Evolutionary conservation across 2,888 invertebrate genomes (phyloP).

Genomic region (Miltochrista miniata): DNA sequence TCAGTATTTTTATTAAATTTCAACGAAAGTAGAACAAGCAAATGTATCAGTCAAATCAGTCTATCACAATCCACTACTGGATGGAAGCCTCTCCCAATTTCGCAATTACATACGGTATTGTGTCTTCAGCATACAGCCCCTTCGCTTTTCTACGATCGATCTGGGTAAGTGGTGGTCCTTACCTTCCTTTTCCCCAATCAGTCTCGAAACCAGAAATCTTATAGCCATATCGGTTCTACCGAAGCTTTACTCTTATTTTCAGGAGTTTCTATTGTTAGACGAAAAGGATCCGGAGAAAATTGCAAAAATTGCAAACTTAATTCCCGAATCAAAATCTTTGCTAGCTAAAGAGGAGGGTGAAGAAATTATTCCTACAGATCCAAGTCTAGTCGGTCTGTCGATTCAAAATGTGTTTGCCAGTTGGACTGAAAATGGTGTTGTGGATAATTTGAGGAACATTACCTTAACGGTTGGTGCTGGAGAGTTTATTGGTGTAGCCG

Average conservation of each 20-base stretch:
- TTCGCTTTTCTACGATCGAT: no score
- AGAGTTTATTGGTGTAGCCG: conserved; percentile 87
- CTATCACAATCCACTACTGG: no score
- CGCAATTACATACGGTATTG: no score
- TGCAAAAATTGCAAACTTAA: conserved; percentile 15
- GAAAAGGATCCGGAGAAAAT: conserved; percentile 55
- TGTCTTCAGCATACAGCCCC: no score
- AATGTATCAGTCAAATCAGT: no score
- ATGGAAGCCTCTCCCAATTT: no score
- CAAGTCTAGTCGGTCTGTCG: conserved; percentile 50
- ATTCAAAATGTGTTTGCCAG: conserved; percentile 68
- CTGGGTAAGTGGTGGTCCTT: no score
- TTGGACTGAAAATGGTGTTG: conserved; percentile 67
- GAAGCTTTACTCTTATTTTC: conserved; percentile 14
- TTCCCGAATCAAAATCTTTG: conserved; percentile 15
- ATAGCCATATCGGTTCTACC: no score
- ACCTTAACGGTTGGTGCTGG: conserved; percentile 78
- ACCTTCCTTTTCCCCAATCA: no score
- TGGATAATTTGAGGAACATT: conserved; percentile 81
- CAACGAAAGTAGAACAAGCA: no score
- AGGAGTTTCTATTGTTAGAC: conserved; percentile 74
- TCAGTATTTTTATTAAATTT: no score
- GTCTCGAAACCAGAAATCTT: no score
- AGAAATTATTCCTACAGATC: conserved; percentile 8
- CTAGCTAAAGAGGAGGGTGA: conserved; percentile 15